Conservation (phyloP, 2,888 invertebrate species). For the Zele albiditarsus region DNA sequence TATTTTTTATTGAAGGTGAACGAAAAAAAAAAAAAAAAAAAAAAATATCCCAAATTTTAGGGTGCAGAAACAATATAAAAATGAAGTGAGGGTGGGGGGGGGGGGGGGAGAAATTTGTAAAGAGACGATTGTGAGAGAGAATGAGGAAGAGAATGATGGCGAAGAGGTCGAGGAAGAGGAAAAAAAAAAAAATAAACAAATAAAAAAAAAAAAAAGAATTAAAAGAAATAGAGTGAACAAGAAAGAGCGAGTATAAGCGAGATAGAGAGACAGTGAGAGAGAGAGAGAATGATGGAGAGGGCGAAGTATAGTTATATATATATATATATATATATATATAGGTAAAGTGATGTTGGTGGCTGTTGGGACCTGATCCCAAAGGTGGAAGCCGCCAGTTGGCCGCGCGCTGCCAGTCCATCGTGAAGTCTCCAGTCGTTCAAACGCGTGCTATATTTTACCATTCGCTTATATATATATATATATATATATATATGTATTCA, state of each 20-base stretch:
- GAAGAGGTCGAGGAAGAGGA: slow-evolving; percentile 14
- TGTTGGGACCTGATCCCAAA: slow-evolving; percentile 71
- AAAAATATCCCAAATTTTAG: too few species aligned
- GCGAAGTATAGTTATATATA: slow-evolving; percentile 26
- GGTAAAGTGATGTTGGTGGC: slow-evolving; percentile 59
- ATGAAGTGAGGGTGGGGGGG: too few species aligned
- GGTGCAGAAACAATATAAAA: too few species aligned
- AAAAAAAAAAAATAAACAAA: slow-evolving; percentile 34
- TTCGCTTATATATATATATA: slow-evolving; percentile 64
- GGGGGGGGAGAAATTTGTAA: background rate
- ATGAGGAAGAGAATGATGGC: slow-evolving; percentile 36
- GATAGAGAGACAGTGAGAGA: slow-evolving; percentile 45
- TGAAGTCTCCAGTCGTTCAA: slow-evolving; percentile 71
- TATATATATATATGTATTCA: slow-evolving; percentile 26
- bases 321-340: slow-evolving; percentile 7
- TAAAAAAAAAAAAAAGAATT: slow-evolving; percentile 18
- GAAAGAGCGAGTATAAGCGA: slow-evolving; percentile 26
- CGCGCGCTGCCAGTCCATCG: slow-evolving; percentile 71
- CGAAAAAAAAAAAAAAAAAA: too few species aligned
- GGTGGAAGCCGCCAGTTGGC: slow-evolving; percentile 61
- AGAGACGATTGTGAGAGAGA: background rate
- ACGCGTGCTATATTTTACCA: slow-evolving; percentile 58
- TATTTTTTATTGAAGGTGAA: too few species aligned
- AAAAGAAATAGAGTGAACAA: slow-evolving; percentile 19
- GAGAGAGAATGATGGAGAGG: slow-evolving; percentile 39